phyloP scores from a whole-genome alignment of 2,797 vertebrate genomes.

The Sebastes taczanowskii region DNA sequence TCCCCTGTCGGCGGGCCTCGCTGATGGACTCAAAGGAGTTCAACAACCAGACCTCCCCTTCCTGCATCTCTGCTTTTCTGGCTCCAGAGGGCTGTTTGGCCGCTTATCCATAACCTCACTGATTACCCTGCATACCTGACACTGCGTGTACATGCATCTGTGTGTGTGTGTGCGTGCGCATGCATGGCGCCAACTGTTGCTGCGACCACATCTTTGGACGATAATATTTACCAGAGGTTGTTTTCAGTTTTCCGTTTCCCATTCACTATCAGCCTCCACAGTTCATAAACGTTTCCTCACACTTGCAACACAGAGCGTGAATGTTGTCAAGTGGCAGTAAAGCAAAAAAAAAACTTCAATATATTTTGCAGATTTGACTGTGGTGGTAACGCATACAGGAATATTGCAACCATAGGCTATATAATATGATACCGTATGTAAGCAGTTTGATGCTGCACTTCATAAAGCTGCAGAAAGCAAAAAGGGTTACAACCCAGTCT shows the following conservation, averaged over 20 bases:
- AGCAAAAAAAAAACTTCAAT: background rate
- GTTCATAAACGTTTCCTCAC: constrained; percentile 2
- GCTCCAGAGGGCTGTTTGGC: constrained; percentile 36
- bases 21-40: constrained; percentile 11
- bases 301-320: background rate
- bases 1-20: background rate
- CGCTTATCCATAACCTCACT: constrained; percentile 51
- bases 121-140: constrained; percentile 57
- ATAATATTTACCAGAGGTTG: constrained; percentile 30
- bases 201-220: constrained; percentile 13
- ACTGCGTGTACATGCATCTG: constrained; percentile 9
- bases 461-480: background rate
- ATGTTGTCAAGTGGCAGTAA: constrained; percentile 1
- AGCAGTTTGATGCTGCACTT: background rate
- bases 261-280: background rate
- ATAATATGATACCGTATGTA: background rate
- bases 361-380: background rate
- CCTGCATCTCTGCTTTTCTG: constrained; percentile 18
- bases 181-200: constrained; percentile 20
- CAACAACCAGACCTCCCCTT: background rate
- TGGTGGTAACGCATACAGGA: background rate
- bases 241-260: constrained; percentile 2
- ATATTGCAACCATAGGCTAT: background rate
- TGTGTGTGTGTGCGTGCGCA: background rate
- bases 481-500: background rate